These are phyloP conservation scores for Avahi laniger DNA, from an alignment of 2,797 vertebrate genomes.

Conservation along the genomic window DNA sequence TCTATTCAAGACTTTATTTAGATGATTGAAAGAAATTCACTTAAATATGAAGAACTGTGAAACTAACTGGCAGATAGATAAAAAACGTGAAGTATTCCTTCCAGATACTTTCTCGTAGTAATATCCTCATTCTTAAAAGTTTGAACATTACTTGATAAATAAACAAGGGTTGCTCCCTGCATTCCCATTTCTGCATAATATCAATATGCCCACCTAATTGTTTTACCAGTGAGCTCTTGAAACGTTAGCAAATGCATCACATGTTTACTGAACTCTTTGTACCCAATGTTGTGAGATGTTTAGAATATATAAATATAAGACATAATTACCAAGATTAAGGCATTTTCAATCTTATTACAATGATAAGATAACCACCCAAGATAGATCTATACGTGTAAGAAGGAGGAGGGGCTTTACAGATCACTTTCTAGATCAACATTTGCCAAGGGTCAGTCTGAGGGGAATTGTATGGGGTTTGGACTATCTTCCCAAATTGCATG, in stretches of 20 bases:
- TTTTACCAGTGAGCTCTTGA: neutral
- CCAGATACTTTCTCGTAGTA: neutral
- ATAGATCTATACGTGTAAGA: neutral
- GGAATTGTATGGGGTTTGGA: neutral
- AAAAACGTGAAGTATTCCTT: neutral
- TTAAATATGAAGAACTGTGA: neutral
- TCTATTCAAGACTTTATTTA: constrained; percentile 2
- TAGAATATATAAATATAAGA: neutral
- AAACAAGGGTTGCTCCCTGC: neutral
- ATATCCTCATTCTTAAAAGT: neutral
- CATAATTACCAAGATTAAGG: neutral
- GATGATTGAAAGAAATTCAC: neutral
- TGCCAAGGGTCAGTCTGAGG: neutral
- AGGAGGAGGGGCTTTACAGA: neutral
- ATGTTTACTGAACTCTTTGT: neutral
- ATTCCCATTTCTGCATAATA: neutral
- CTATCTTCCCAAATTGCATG: neutral
- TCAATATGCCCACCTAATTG: neutral
- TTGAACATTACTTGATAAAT: neutral
- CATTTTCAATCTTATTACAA: neutral
- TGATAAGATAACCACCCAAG: neutral
- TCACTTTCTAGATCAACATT: neutral
- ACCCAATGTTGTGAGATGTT: neutral
- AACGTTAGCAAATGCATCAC: neutral
- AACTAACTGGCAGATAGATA: neutral